phyloP scores from a whole-genome alignment of 2,113 vertebrate genomes.

The Lipotes vexillifer region DNA sequence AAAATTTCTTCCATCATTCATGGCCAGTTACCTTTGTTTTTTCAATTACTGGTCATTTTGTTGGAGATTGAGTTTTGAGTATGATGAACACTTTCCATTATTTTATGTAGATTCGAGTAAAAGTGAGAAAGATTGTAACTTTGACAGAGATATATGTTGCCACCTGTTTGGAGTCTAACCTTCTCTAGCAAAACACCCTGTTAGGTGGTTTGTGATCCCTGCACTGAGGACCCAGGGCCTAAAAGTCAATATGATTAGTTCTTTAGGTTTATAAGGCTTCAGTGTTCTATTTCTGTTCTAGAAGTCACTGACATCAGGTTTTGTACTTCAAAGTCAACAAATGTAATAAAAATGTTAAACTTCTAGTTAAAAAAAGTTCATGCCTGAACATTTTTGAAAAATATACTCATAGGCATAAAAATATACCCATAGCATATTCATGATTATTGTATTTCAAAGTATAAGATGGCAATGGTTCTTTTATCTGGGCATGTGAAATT shows the following conservation, averaged over 20 bases:
- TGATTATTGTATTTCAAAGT: not conserved
- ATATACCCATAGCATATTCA: not conserved
- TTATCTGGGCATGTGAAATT: not conserved
- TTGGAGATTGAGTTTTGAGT: constrained; percentile 55
- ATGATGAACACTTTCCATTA: constrained; percentile 33
- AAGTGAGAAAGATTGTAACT: not conserved
- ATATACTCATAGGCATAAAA: not conserved
- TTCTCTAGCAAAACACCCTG: not conserved
- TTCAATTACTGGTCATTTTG: constrained; percentile 65
- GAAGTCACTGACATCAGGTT: not conserved
- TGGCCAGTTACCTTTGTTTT: constrained; percentile 65
- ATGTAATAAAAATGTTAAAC: constrained; percentile 15
- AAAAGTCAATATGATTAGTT: not conserved
- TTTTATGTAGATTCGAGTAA: constrained; percentile 51
- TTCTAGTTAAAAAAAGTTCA: not conserved
- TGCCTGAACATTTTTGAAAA: not conserved
- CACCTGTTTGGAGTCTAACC: not conserved
- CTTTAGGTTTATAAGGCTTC: not conserved
- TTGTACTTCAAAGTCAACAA: not conserved
- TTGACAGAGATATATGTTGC: not conserved
- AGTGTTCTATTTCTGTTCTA: not conserved
- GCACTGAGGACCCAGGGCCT: not conserved
- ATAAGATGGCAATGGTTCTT: not conserved
- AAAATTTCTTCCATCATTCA: constrained; percentile 59
- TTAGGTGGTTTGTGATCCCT: not conserved